Base-by-base conservation (phyloP, 2,113 vertebrate species). In the Rhegmatorhina hoffmannsi region DNA sequence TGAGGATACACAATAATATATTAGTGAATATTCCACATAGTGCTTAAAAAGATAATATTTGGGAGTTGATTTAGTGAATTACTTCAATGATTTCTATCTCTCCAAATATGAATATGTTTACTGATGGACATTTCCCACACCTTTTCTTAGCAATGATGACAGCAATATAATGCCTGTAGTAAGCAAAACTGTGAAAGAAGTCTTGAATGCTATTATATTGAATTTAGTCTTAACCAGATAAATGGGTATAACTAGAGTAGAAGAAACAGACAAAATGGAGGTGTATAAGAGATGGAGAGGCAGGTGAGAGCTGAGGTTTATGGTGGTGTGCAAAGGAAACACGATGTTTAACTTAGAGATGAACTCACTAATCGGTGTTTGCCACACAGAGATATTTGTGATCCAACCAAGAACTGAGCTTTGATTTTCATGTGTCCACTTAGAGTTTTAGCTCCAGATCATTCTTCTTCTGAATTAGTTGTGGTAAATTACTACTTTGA, bases 1-100 rank as follows among this genome's bases (percentile, higher is more conserved):
- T 0, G 0, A 80, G 13, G 20, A 55, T 13, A 26, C 10, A 10
- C 1, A 6, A 31, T 33, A 55, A 25, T 31, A 28, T 16, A 52
- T 34, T 66, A 19, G 59, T 67, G 38, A 67, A n/a, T 67, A 59
- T 75, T 86, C 17, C 6, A 50, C 17, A 9, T 15, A 17, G 4
- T 68, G 15, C 46, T 78, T 70, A 70, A 79, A 62, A 80, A 44
- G 10, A 38, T 29, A 80, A 90, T 83, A 63, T 62, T 58, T 50
- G 10, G 14, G 12, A 72, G 12, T 14, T 69, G 17, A n/a, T 74
- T 66, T 70, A 36, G 13, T 84, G 40, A 70, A 66, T 66, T 74
- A 67, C 23, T 67, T 90, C 13, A 23, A 5, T 69, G 67, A 15
- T 56, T 28, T 36, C 17, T 47, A 9, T 55, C 47, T 80, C 29